Evolutionary conservation across 2,888 invertebrate species (phyloP), one percentile per base, ranked within the genome.

Genomic region (Coelopa pilipes): DNA sequence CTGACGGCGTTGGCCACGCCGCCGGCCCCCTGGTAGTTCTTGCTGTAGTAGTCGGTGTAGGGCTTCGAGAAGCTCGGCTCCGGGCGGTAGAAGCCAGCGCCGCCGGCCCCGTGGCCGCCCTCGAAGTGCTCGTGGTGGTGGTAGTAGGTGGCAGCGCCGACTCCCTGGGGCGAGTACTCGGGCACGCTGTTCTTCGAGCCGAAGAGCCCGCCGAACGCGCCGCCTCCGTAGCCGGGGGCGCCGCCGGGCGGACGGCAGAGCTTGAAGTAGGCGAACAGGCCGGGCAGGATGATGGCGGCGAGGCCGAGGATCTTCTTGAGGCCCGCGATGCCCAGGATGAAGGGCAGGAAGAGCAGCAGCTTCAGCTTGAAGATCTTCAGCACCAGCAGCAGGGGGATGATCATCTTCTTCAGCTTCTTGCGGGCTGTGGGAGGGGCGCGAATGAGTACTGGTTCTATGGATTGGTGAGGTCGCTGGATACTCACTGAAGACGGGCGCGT

Each of bases 331-430:
- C 95, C 95, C 65, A 95, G 89, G 78, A 95, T 94, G 79, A 95
- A 90, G 1, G 95, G 95, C 86, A 95, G 87, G 89, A 95, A 94
- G 7, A 95, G 89, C 3, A 95, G 89, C 70, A 95, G 89, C 84
- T 95, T 95, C 84, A 95, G 84, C 88, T 95, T 95, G 90, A 95
- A 95, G 80, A 95, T 89, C 88, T 95, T 95, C 79, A 95, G 86
- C 78, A 95, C 92, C 80, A 95, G 88, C 82, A 95, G 88, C 90
- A 95, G 90, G 0, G 95, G 95, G 77, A 95, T 93, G 83, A 95
- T 92, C 60, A 95, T 89, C 85, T 94, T 94, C 89, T 93, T 94
- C 78, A 95, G 87, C 85, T 93, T 93, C 85, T 94, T 92, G 66
- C 95, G 92, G 79, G 93, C 95, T 95, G 88, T 17, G n/a, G 21